phyloP scores from a whole-genome alignment of 2,797 vertebrate species.

The Catamblyrhynchus diadema region DNA sequence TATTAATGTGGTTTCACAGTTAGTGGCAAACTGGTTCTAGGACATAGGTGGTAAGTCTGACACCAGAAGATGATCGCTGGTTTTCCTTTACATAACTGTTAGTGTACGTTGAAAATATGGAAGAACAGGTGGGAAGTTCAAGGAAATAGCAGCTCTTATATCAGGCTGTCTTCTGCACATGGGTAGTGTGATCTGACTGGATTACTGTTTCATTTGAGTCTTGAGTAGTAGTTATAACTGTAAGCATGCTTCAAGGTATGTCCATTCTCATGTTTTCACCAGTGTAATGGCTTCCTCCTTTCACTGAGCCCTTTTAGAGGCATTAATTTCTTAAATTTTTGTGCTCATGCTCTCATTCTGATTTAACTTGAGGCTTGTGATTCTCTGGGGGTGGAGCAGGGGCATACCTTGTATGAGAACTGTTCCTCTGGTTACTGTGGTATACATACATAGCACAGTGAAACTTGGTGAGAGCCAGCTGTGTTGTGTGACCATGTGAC shows the following conservation, averaged over 20 bases:
- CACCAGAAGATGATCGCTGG: neutral
- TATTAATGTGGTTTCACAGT: slow-evolving; percentile 19
- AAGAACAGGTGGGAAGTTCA: slow-evolving; percentile 4
- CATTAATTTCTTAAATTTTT: neutral
- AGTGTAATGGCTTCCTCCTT: neutral
- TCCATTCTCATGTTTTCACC: neutral
- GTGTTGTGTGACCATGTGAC: neutral
- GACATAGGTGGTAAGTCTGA: neutral
- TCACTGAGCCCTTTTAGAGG: neutral
- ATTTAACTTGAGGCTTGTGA: neutral
- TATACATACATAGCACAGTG: neutral
- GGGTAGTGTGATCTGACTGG: neutral
- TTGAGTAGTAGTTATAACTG: neutral
- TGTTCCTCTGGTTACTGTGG: neutral
- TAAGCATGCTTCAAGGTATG: neutral
- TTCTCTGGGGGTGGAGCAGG: neutral
- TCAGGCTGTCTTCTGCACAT: neutral
- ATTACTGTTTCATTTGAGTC: neutral
- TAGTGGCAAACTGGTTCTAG: slow-evolving; percentile 14
- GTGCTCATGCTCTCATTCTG: neutral
- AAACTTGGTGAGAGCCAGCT: neutral
- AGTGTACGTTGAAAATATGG: neutral
- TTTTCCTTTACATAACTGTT: slow-evolving; percentile 21
- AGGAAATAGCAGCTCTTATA: neutral
- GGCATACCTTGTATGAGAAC: neutral